phyloP scores from a whole-genome alignment of 1,140 invertebrate species.

The Solenopsis fugax region DNA sequence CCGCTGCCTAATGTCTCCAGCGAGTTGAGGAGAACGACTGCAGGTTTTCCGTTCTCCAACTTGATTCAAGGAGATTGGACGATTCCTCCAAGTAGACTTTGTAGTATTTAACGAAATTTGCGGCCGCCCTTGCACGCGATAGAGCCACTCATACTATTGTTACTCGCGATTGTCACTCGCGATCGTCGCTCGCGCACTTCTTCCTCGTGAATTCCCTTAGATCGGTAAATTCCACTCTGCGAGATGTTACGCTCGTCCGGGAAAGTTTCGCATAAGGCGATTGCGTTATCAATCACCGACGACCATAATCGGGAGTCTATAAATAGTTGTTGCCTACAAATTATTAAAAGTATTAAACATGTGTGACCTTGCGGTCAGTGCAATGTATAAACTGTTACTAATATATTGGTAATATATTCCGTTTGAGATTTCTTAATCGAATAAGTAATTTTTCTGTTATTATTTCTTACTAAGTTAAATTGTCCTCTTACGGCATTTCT shows the following conservation, averaged over 20 bases:
- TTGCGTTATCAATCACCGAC: conserved; percentile 22
- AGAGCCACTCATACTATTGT: background rate
- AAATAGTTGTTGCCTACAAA: conserved; percentile 10
- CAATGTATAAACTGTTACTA: background rate
- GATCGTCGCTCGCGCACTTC: too few species aligned
- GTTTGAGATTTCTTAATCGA: background rate
- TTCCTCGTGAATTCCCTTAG: background rate
- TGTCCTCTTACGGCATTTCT: background rate
- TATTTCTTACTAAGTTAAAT: background rate
- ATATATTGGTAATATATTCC: background rate
- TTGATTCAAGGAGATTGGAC: conserved; percentile 18
- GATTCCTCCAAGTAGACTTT: conserved; percentile 18
- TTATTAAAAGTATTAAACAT: background rate
- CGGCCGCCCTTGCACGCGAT: conserved; percentile 1
- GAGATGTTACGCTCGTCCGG: background rate
- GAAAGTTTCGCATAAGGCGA: conserved; percentile 6
- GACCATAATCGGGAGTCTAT: background rate
- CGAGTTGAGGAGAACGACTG: conserved; percentile 44
- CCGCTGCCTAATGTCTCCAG: conserved; percentile 30
- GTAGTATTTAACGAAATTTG: conserved; percentile 35
- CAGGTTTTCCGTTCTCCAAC: background rate
- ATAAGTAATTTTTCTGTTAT: background rate
- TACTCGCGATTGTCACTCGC: background rate
- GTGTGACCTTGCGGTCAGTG: background rate
- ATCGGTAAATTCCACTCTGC: background rate